Percentiles rank a stretch among this genome's conserved stretches.
These are phyloP conservation scores for Pseudomyrmex gracilis DNA, from an alignment of 1,140 invertebrate species.

Conservation along the genomic window DNA sequence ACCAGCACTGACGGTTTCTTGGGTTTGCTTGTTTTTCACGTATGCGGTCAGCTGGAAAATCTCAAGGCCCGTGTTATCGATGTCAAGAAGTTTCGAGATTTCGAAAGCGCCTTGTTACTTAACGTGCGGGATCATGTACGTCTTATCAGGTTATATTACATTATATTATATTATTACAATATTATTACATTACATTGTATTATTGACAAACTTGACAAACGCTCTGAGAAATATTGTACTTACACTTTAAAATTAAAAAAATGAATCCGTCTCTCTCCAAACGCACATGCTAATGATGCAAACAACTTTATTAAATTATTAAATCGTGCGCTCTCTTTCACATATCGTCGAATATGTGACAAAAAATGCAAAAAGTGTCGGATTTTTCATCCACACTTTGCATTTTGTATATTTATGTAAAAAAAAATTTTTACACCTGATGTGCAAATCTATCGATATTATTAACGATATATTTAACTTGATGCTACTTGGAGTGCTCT, in stretches of 20 bases:
- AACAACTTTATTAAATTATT: too few relatives aligned
- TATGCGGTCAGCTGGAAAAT: slow-evolving; percentile 38
- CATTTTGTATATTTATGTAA: too few relatives aligned
- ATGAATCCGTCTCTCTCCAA: too few relatives aligned
- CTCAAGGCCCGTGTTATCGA: slow-evolving; percentile 2
- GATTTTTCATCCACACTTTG: background rate
- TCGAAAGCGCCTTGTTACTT: background rate
- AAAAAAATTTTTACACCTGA: background rate
- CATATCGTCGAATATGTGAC: too few relatives aligned
- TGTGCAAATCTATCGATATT: slow-evolving; percentile 23
- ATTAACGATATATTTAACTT: slow-evolving; percentile 45
- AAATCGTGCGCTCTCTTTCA: too few relatives aligned
- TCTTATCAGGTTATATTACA: slow-evolving; percentile 40
- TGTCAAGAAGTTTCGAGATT: background rate
- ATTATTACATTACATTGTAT: background rate
- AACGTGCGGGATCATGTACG: slow-evolving; percentile 18
- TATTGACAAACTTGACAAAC: background rate
- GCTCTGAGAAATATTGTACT: background rate
- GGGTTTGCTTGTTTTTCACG: slow-evolving; percentile 24
- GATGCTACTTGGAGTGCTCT: slow-evolving; percentile 25
- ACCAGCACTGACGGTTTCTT: slow-evolving; percentile 21
- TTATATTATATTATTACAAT: background rate
- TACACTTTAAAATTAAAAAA: too few relatives aligned
- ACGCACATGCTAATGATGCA: too few relatives aligned
- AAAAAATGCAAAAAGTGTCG: background rate